Base-by-base conservation (phyloP, 2,888 invertebrate species). In the Philereme vetulata region DNA sequence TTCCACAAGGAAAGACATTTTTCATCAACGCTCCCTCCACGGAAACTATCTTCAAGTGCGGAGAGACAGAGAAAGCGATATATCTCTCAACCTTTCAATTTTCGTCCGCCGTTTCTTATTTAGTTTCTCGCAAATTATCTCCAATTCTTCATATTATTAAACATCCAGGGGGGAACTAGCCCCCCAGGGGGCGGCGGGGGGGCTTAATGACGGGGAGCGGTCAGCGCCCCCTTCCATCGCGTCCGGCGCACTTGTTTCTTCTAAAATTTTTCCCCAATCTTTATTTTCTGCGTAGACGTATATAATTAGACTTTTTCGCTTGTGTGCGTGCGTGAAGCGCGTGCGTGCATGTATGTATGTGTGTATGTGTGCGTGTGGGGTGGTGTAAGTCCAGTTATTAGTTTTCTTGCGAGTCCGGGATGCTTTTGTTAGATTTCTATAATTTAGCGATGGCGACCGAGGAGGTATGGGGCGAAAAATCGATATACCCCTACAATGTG, bases 141-240 rank as follows among this genome's bases (percentile, higher is more conserved):
- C 92, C 92, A 91, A 92, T 92, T 92, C 92, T 91, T 92, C 92
- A 92, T 92, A 92, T 92, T 91, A 92, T 92, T 92, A 92, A 91
- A 91, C 92, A 91, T 89, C 90, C 57, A 54, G 89, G 90, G 90
- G 86, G 84, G 86, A 87, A 85, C 86, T 86, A 86, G 79, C 84
- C 84, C 77, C 86, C 84, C 75, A 51, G 59, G 69, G 70, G 66
- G 70, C 67, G 55, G 65, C 62, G 65, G 65, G 83, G 83, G 82
- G 85, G 82, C 80, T 82, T 91, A 90, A 91, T 90, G 90, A 90
- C 84, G 86, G 82, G 76, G 84, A 84, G 88, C 88, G 91, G 91
- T 91, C 91, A 91, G 87, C 83, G 72, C 81, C 85, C 81, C 86
- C 82, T 75, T 62, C 82, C 78, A 72, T 64, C 77, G 82, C 78